phyloP scores from a whole-genome alignment of 2,888 invertebrate species.

The Syrista parreyssii region DNA sequence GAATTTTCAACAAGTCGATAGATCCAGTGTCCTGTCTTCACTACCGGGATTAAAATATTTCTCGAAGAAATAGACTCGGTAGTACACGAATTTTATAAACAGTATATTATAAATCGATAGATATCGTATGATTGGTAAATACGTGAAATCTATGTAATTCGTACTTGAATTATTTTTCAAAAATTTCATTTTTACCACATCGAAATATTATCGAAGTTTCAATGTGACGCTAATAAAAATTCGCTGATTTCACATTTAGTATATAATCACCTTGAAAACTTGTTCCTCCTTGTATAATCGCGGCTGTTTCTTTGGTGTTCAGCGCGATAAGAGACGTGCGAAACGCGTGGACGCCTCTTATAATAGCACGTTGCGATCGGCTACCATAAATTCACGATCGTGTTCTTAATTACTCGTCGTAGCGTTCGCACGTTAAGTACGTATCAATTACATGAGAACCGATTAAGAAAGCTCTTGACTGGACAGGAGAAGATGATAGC shows the following conservation, averaged over 20 bases:
- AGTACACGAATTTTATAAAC: neutral
- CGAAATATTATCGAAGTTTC: neutral
- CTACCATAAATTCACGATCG: constrained; percentile 39
- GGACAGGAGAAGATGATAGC: constrained; percentile 49
- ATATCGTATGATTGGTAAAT: too few relatives aligned
- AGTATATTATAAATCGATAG: neutral
- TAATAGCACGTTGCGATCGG: neutral
- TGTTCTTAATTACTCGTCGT: constrained; percentile 45
- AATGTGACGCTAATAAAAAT: neutral
- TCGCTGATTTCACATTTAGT: neutral
- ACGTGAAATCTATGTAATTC: too few relatives aligned
- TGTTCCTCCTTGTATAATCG: neutral
- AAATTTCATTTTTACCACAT: too few relatives aligned
- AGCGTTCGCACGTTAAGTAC: constrained; percentile 42
- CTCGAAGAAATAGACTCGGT: neutral
- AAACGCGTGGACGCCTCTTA: neutral
- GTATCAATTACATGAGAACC: constrained; percentile 48
- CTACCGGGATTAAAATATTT: neutral
- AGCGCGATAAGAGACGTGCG: neutral
- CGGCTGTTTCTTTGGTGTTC: neutral
- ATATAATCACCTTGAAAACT: neutral
- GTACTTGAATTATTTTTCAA: too few relatives aligned
- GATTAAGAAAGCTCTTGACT: constrained; percentile 31
- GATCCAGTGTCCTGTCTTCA: neutral
- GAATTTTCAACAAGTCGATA: neutral